phyloP scores from a whole-genome alignment of 1,140 invertebrate species.

The Chlorops oryzae region DNA sequence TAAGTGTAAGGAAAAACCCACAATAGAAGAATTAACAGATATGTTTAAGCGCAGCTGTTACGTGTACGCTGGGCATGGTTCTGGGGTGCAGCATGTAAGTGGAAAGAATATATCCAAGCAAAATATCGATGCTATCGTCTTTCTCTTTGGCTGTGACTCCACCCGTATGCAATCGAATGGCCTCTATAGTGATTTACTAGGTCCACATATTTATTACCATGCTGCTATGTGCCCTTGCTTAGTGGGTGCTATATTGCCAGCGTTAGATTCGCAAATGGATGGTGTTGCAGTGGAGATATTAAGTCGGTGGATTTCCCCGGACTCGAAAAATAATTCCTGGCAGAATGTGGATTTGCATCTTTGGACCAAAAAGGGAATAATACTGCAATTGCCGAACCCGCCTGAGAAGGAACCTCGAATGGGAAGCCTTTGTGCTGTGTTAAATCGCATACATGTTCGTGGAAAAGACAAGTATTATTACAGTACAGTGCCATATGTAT shows the following conservation, averaged over 20 bases:
- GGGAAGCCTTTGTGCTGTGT: constrained; percentile 30
- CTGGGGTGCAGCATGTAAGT: constrained; percentile 37
- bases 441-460: constrained; percentile 31
- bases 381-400: constrained; percentile 4
- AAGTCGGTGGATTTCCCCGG: constrained; percentile 33
- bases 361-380: constrained; percentile 30
- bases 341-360: constrained; percentile 25
- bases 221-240: constrained; percentile 39
- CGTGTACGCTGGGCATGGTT: constrained; percentile 45
- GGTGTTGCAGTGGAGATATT: constrained; percentile 28
- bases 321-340: constrained; percentile 26
- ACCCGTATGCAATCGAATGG: constrained; percentile 34
- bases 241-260: constrained; percentile 39
- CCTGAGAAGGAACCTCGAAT: neutral
- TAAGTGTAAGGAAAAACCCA: constrained; percentile 30
- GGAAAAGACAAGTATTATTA: constrained; percentile 27
- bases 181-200: constrained; percentile 34
- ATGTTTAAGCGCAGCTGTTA: constrained; percentile 34
- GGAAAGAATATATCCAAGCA: constrained; percentile 28
- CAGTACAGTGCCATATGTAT: constrained; percentile 37
- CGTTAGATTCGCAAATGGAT: constrained; percentile 37
- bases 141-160: constrained; percentile 43
- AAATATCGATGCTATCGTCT: constrained; percentile 32
- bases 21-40: constrained; percentile 25
- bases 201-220: constrained; percentile 41